Percentiles rank a stretch among this genome's conserved stretches.
These are phyloP conservation scores for Sphaerodactylus townsendi DNA, from an alignment of 2,113 vertebrate genomes.

Conservation along the genomic window DNA sequence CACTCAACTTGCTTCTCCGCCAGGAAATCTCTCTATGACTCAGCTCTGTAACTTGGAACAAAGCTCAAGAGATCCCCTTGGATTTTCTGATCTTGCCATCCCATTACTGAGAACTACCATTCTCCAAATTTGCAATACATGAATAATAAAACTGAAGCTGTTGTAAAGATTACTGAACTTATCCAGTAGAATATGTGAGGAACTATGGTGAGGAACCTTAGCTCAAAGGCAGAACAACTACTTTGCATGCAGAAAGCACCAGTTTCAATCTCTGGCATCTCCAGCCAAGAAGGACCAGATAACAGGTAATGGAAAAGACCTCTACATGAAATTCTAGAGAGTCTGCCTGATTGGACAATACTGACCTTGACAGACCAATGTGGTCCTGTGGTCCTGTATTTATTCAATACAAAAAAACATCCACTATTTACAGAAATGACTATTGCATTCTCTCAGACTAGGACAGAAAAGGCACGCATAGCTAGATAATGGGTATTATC, in stretches of 20 bases:
- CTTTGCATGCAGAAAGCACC: no score
- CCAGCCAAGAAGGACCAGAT: no score
- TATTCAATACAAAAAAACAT: no score
- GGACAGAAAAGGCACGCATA: not conserved
- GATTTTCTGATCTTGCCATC: not conserved
- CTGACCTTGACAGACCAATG: no score
- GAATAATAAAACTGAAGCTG: not conserved
- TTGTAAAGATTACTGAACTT: not conserved
- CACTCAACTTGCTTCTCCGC: conserved; percentile 18
- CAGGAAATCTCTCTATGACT: conserved; percentile 35
- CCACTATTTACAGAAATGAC: not conserved
- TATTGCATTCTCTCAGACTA: not conserved
- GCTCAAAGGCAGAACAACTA: no score
- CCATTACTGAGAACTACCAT: not conserved
- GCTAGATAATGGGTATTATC: not conserved
- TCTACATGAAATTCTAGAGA: no score
- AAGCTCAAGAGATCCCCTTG: not conserved
- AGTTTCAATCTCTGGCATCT: no score
- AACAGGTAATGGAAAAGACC: no score
- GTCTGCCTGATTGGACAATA: no score
- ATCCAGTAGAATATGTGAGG: not conserved
- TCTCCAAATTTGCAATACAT: not conserved
- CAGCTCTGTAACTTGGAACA: not conserved
- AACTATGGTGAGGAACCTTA: not conserved
- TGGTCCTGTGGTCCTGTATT: no score